Evolutionary conservation across 2,113 vertebrate genomes (phyloP), one percentile per base, ranked within the genome.

Genomic region (Cariama cristata): DNA sequence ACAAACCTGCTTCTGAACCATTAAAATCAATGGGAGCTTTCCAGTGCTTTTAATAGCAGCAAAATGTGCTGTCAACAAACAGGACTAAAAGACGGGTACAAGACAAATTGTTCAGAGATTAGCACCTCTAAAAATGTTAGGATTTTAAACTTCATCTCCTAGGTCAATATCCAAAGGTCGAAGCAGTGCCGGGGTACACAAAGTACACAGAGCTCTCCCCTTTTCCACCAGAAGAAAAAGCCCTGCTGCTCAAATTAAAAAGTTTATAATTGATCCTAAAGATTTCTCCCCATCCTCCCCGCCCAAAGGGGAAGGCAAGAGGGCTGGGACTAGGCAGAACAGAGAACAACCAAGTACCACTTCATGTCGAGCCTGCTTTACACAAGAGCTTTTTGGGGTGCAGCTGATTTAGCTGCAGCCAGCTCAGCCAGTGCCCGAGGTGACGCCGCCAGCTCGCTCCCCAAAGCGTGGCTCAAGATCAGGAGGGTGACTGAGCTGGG

Each of bases 121-220:
- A 94, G 60, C 64, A 79, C 81, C 60, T 94, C 94, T 93, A 80
- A 93, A 96, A 95, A 88, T 56, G 49, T 82, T 58, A 79, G 38
- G 49, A 85, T 91, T 95, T 88, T 69, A 90, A 86, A 59, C 14
- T 22, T 76, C 40, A 42, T 76, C 45, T 86, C 50, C n/a, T 68
- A 83, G 79, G 47, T 83, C 3, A 0, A 82, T 66, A 82, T 66
- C 2, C 0, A 90, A 77, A 76, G 0, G 0, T 86, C 0, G 0
- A 76, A 86, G 88, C 79, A 86, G 44, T 53, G 49, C 42, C 1
- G 11, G 90, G 22, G 32, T 71, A 38, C 38, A 38, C 38, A 38
- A 38, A 38, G 38, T 83, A 73, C 28, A 50, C n/a, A 79, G 50
- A 58, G 23, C 14, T 56, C 24, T 74, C 52, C 12, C 8, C 7